Conservation (phyloP, 2,888 invertebrate species). For the Criorhina ranunculi region DNA sequence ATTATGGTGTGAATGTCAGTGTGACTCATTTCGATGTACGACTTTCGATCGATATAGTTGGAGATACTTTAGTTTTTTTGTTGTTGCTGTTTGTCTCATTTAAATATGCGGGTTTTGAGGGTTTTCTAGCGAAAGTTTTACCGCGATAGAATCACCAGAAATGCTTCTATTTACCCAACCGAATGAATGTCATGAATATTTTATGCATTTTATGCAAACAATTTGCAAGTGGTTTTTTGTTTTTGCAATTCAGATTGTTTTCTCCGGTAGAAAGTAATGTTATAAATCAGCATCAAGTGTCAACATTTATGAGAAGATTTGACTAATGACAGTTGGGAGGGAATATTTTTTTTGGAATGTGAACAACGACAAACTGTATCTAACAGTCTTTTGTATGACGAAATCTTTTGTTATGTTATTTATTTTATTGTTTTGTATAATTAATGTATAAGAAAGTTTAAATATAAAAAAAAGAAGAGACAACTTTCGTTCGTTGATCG, state of each 20-base stretch:
- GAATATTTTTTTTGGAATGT: slow-evolving; percentile 1
- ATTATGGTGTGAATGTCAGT: slow-evolving; percentile 28
- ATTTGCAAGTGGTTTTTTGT: slow-evolving; percentile 52
- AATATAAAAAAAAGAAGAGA: slow-evolving; percentile 16
- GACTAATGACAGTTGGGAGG: not conserved
- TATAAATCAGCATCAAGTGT: too few relatives aligned
- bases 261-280: slow-evolving; percentile 56
- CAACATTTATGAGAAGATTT: not conserved
- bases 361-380: not conserved
- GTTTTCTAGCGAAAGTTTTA: slow-evolving; percentile 60
- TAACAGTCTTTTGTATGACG: not conserved
- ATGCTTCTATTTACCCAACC: slow-evolving; percentile 20
- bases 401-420: not conserved
- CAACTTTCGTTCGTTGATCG: slow-evolving; percentile 25
- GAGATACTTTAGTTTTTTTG: slow-evolving; percentile 3
- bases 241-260: slow-evolving; percentile 28
- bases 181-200: slow-evolving; percentile 64
- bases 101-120: slow-evolving; percentile 50
- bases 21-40: slow-evolving; percentile 40
- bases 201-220: slow-evolving; percentile 61
- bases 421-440: not conserved
- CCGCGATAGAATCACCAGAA: slow-evolving; percentile 26
- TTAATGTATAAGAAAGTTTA: slow-evolving; percentile 11
- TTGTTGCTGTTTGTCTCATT: not conserved
- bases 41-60: slow-evolving; percentile 34